Evolutionary conservation across 1,140 invertebrate genomes (phyloP).

Genomic region (Papilio polyxenes): DNA sequence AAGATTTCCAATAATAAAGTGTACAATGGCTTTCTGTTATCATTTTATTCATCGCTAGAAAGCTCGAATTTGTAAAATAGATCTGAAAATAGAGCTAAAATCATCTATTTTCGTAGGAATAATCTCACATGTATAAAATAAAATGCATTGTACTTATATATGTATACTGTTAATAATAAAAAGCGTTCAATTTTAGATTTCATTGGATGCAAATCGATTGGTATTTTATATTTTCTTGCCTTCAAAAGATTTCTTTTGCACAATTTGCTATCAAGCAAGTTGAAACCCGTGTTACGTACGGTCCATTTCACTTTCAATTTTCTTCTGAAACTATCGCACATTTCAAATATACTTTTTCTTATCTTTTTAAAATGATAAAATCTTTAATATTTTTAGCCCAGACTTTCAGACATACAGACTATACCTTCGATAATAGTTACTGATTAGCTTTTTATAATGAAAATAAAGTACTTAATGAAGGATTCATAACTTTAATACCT

Average conservation of each 20-base stretch:
- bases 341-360: slow-evolving; percentile 16
- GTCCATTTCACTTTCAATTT: slow-evolving; percentile 25
- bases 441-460: background rate
- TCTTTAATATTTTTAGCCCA: background rate
- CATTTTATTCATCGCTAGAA: no score
- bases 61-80: no score
- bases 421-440: background rate
- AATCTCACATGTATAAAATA: no score
- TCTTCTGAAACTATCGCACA: slow-evolving; percentile 16
- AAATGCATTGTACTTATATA: no score
- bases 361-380: background rate
- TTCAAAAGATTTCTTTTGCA: slow-evolving; percentile 10
- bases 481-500: no score
- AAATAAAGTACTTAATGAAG: background rate
- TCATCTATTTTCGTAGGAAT: no score
- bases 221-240: background rate
- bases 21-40: no score
- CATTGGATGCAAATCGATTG: slow-evolving; percentile 12
- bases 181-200: background rate
- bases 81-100: no score
- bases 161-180: background rate
- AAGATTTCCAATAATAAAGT: no score
- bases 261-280: slow-evolving; percentile 11
- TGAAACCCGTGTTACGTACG: slow-evolving; percentile 27
- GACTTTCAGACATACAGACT: background rate